Evolutionary conservation across 2,797 vertebrate genomes (phyloP).

Genomic region (Clarias platycephalus): DNA sequence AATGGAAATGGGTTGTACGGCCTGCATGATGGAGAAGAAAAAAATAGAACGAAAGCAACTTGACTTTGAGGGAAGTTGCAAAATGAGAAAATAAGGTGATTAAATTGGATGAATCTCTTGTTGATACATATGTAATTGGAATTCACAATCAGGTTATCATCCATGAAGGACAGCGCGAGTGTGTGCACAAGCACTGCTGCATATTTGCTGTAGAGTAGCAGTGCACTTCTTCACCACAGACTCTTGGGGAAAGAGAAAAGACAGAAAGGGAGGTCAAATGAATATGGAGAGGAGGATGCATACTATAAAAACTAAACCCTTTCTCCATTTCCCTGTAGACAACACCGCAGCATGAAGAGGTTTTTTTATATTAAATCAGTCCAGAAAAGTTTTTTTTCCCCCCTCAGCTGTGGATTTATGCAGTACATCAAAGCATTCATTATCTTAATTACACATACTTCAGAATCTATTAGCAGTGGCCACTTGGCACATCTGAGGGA

Average conservation of each 20-base stretch:
- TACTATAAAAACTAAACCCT: conserved; percentile 40
- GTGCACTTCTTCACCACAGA: conserved; percentile 15
- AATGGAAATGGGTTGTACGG: conserved; percentile 51
- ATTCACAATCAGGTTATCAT: conserved; percentile 50
- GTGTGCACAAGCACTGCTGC: conserved; percentile 25
- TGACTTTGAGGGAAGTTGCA: conserved; percentile 47
- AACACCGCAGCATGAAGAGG: conserved; percentile 1
- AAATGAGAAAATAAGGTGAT: conserved; percentile 56
- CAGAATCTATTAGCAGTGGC: conserved; percentile 61
- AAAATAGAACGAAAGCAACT: conserved; percentile 18
- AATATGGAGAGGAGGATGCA: conserved; percentile 46
- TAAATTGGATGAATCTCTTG: conserved; percentile 56
- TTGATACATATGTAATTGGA: conserved; percentile 57
- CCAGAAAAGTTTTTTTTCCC: conserved; percentile 17
- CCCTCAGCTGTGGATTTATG: conserved; percentile 58
- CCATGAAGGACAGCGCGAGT: conserved; percentile 49
- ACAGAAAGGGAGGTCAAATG: conserved; percentile 49
- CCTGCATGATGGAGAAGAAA: neutral
- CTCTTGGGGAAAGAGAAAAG: conserved; percentile 30
- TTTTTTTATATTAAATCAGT: conserved; percentile 28
- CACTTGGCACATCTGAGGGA: conserved; percentile 65
- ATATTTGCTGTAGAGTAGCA: conserved; percentile 49
- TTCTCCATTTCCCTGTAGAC: conserved; percentile 28
- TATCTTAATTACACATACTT: conserved; percentile 73
- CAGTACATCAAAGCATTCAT: conserved; percentile 73